phyloP scores from a whole-genome alignment of 2,888 invertebrate genomes.

The Onthophagus sagittarius region DNA sequence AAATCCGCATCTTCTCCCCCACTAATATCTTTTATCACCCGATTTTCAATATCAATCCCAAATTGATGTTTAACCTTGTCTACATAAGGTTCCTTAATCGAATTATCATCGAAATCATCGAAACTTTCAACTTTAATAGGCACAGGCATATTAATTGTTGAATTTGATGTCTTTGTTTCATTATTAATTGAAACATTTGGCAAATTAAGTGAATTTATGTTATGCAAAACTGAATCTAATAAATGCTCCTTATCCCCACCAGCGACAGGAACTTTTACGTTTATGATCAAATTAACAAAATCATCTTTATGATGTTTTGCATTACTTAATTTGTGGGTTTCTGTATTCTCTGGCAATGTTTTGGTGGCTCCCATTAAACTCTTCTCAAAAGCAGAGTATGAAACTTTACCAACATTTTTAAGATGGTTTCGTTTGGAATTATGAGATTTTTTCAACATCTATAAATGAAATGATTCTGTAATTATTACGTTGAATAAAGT shows the following conservation, averaged over 20 bases:
- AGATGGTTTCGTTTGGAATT: too few species aligned
- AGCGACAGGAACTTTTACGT: not conserved
- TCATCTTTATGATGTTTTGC: not conserved
- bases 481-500: too few species aligned
- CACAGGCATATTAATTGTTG: not conserved
- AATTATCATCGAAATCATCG: not conserved
- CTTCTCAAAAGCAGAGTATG: not conserved
- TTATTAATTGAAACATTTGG: not conserved
- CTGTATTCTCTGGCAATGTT: not conserved
- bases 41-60: not conserved
- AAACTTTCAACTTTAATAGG: constrained; percentile 1
- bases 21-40: not conserved
- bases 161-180: not conserved
- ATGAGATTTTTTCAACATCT: too few species aligned
- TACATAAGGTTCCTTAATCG: not conserved
- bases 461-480: too few species aligned
- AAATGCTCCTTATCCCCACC: not conserved
- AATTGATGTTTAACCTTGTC: not conserved
- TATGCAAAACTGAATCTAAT: not conserved
- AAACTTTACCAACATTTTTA: not conserved
- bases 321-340: not conserved
- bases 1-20: not conserved
- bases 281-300: not conserved
- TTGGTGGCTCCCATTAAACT: not conserved
- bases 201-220: not conserved